Evolutionary conservation across 1,140 invertebrate species (phyloP), one percentile per base, ranked within the genome.

Genomic region (Samia ricini): DNA sequence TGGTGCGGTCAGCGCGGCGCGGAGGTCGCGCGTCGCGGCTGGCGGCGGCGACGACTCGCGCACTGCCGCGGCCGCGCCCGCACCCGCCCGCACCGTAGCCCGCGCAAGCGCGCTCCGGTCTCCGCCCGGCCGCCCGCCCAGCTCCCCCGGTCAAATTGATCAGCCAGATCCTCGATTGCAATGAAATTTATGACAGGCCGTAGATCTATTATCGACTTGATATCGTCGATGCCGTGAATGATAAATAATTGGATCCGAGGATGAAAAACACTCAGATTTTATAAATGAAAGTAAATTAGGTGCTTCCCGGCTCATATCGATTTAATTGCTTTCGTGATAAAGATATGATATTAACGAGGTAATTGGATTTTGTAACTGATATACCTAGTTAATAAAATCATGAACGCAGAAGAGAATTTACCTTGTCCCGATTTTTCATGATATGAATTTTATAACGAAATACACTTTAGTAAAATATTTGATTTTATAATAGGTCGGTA

Each of bases 171-270:
- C 79, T 74, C 79, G 82, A 85, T 86, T 85, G 77, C 81, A 78
- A 87, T 82, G 81, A 85, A 88, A 88, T 87, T 86, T 87, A 88
- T 84, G 81, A 86, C 79, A 83, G 77, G 61, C 79, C 82, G 77
- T 75, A 74, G 78, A 83, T 82, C 79, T 81, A 78, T 80, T 83
- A 85, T 85, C 84, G 81, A 84, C 71, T 65, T 69, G 68, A 79
- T 76, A 75, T 66, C 63, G 48, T 56, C 29, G 48, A 56, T 50
- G 55, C 64, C 51, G 21, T 50, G 57, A 58, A 51, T 65, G 60
- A 68, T 66, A 42, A 42, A 42, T 42, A 52, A 66, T 62, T 64
- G 54, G 22, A 48, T 24, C 49, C 65, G 52, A 58, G 51, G 50
- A 57, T 51, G 68, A 71, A 72, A 75, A 71, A 71, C 61, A 68